Evolutionary conservation across 2,797 vertebrate genomes (phyloP), one percentile per base, ranked within the genome.

Genomic region (Centropyge bicolor): DNA sequence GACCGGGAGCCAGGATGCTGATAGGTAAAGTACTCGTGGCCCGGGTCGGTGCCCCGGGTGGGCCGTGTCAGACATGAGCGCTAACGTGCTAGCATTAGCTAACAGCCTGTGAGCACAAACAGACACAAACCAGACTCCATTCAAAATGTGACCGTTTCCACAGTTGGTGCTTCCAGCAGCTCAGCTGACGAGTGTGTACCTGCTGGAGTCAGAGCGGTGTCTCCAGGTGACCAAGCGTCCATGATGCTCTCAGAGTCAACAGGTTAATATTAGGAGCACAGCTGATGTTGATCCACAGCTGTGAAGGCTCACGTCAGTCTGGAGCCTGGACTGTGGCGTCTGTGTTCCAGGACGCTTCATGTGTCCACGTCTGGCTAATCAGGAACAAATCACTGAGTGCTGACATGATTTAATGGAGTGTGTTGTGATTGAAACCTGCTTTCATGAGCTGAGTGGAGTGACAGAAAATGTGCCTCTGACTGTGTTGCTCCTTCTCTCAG

Each of bases 11-110:
- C 86, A 77, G 61, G 31, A 93, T 93, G 92, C 56, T 93, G 63
- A 93, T 93, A 89, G 91, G 92, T 92, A 88, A 88, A 5, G 55
- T 77, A 43, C 22, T 9, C n/a, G 5, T 20, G 49, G 76, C 5
- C 56, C 46, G 38, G 64, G 1, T 52, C 64, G 6, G 43, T 57
- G 63, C 51, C 54, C 40, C 63, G 56, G 80, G 20, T 1, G 19
- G 38, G 62, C 46, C 62, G 73, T 60, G 57, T 6, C 46, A 16
- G 12, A 12, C 20, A 17, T 19, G 49, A 8, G 11, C 2, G 68
- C 60, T 86, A 76, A 70, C 71, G 48, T 31, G 82, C 72, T 82
- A 17, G 20, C 41, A 2, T 70, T 27, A 67, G 71, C 68, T 85
- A 80, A 73, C 60, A 86, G 81, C 31, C 76, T 45, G 86, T 66